phyloP scores from a whole-genome alignment of 2,888 invertebrate species.

The Mamestra brassicae region DNA sequence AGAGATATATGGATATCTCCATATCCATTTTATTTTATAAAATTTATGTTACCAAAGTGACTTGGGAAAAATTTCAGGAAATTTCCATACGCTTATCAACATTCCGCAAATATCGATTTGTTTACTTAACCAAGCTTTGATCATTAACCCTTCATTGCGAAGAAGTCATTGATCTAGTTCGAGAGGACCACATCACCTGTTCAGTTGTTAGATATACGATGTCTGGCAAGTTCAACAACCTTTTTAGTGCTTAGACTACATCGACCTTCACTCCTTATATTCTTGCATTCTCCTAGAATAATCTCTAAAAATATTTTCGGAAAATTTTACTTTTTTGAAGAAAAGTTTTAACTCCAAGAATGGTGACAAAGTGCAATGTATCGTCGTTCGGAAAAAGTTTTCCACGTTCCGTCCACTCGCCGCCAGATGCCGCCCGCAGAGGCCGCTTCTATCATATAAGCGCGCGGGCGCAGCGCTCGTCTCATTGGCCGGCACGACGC shows the following conservation, averaged over 20 bases:
- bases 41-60: no score
- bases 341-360: constrained; percentile 19
- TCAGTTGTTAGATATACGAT: constrained; percentile 11
- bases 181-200: constrained; percentile 24
- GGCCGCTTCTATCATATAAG: constrained; percentile 84
- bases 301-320: no score
- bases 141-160: constrained; percentile 28
- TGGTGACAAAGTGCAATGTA: constrained; percentile 4
- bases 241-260: constrained; percentile 32
- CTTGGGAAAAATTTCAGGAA: background rate
- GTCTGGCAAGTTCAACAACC: constrained; percentile 42
- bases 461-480: constrained; percentile 74
- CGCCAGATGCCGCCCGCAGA: constrained; percentile 81
- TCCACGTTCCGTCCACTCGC: constrained; percentile 78
- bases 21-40: no score
- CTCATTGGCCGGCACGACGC: constrained; percentile 84
- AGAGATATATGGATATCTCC: no score
- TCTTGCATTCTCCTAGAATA: no score
- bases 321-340: background rate
- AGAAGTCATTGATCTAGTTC: constrained; percentile 35
- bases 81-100: background rate
- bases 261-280: constrained; percentile 3
- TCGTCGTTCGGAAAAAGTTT: constrained; percentile 69
- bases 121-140: background rate
- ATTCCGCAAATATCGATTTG: constrained; percentile 2